A percentile compares a stretch with the other conserved stretches of the same genome.
Conservation (phyloP, 2,888 invertebrate species). For the Oligia strigilis region DNA sequence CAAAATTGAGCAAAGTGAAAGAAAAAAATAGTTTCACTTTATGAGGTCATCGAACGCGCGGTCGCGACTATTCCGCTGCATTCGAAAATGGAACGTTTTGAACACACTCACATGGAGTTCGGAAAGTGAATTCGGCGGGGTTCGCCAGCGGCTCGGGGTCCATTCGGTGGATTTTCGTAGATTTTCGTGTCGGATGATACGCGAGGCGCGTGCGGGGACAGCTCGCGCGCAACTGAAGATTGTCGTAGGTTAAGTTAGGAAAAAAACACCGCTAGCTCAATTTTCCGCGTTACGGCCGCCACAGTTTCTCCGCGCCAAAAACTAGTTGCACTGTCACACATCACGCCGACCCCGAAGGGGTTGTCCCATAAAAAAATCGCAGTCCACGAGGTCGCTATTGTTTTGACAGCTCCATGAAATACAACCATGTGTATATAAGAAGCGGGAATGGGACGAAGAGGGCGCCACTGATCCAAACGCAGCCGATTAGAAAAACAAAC, state of each 20-base stretch:
- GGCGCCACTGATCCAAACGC: slow-evolving; percentile 78
- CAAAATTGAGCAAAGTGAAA: slow-evolving; percentile 88
- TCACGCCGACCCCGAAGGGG: slow-evolving; percentile 61
- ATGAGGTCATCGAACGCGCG: slow-evolving; percentile 83
- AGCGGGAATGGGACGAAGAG: slow-evolving; percentile 76
- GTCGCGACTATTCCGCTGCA: slow-evolving; percentile 75
- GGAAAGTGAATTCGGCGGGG: slow-evolving; percentile 78
- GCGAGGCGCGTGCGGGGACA: slow-evolving; percentile 84
- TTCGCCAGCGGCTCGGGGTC: slow-evolving; percentile 75
- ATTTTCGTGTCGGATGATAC: slow-evolving; percentile 76
- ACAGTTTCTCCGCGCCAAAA: slow-evolving; percentile 81
- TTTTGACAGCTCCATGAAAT: slow-evolving; percentile 85
- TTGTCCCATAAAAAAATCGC: slow-evolving; percentile 63
- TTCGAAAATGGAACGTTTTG: slow-evolving; percentile 80
- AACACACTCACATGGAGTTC: slow-evolving; percentile 75
- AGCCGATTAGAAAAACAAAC: slow-evolving; percentile 72
- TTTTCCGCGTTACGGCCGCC: slow-evolving; percentile 84
- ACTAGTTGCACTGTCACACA: slow-evolving; percentile 73
- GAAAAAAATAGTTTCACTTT: slow-evolving; percentile 82
- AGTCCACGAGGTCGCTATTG: slow-evolving; percentile 77
- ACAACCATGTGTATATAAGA: slow-evolving; percentile 76
- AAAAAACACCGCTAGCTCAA: slow-evolving; percentile 87
- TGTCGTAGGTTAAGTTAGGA: slow-evolving; percentile 89
- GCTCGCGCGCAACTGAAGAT: slow-evolving; percentile 90
- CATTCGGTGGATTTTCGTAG: slow-evolving; percentile 83